Evolutionary conservation across 2,113 vertebrate genomes (phyloP).

Genomic region (Chamaea fasciata): DNA sequence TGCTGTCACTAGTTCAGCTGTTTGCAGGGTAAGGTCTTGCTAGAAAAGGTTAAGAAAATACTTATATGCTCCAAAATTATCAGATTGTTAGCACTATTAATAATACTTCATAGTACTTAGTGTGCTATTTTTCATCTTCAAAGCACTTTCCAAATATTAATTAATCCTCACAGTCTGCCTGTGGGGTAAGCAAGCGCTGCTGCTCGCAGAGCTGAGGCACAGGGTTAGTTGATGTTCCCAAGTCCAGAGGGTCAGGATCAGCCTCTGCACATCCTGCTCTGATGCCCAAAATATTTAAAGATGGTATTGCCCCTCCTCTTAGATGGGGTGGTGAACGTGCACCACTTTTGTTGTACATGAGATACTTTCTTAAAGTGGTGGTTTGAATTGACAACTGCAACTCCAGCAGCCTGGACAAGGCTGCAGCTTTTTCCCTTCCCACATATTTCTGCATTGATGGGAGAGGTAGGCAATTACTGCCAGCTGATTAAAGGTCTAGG

Average conservation of each 20-base stretch:
- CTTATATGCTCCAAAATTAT: background rate
- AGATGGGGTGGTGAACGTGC: background rate
- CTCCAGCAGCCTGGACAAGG: background rate
- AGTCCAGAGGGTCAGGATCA: background rate
- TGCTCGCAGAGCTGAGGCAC: background rate
- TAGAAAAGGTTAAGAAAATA: conserved; percentile 3
- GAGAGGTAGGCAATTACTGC: background rate
- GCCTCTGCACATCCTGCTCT: background rate
- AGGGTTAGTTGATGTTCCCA: background rate
- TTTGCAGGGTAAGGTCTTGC: background rate
- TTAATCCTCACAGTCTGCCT: conserved; percentile 19
- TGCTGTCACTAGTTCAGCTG: background rate
- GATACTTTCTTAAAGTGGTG: background rate
- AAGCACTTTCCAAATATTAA: conserved; percentile 38
- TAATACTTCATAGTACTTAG: conserved; percentile 19
- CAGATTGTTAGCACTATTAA: background rate
- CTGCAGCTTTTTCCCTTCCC: background rate
- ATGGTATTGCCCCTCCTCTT: background rate
- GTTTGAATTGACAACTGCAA: background rate
- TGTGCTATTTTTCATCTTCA: conserved; percentile 20
- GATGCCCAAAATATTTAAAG: background rate
- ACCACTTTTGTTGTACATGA: background rate
- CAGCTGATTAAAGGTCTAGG: background rate
- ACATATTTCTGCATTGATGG: background rate
- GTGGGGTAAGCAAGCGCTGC: conserved; percentile 6